phyloP scores from a whole-genome alignment of 1,140 invertebrate species.

The Drosophila mayri region DNA sequence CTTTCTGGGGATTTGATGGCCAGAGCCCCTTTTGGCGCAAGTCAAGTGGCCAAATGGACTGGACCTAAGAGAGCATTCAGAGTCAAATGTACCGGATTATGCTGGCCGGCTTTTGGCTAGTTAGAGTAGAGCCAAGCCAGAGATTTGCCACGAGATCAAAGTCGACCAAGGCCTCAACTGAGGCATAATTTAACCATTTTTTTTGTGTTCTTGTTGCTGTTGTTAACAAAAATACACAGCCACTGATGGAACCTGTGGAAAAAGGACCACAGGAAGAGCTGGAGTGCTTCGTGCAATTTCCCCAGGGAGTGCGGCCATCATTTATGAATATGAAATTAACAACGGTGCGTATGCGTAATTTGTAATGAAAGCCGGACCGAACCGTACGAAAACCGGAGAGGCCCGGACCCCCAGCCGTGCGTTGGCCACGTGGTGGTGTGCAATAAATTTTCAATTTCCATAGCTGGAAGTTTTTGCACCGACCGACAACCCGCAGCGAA shows the following conservation, averaged over 20 bases:
- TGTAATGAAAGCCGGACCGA: conserved; percentile 35
- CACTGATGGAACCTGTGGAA: conserved; percentile 9
- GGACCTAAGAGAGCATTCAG: conserved; percentile 65
- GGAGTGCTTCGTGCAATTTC: conserved; percentile 54
- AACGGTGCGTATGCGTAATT: conserved; percentile 77
- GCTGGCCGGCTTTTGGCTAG: conserved; percentile 32
- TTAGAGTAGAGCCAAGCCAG: conserved; percentile 27
- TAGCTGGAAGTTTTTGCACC: conserved; percentile 30
- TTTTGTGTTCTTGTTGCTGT: conserved; percentile 2
- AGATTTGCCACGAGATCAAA: conserved; percentile 55
- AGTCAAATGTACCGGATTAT: conserved; percentile 58
- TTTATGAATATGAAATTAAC: conserved; percentile 79
- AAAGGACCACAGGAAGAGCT: conserved; percentile 32
- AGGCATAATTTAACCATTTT: conserved; percentile 44
- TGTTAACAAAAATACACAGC: conserved; percentile 16
- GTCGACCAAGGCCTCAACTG: conserved; percentile 14
- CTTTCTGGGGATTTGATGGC: conserved; percentile 48
- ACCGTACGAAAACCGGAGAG: background rate
- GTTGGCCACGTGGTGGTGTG: conserved; percentile 29
- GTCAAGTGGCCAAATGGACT: conserved; percentile 46
- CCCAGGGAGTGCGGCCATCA: conserved; percentile 44
- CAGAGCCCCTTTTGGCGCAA: conserved; percentile 33
- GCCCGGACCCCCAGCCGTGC: background rate
- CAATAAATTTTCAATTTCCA: conserved; percentile 79
- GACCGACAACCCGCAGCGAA: conserved; percentile 39